Evolutionary conservation across 2,888 invertebrate species (phyloP).

Genomic region (Yponomeuta plumbellus): DNA sequence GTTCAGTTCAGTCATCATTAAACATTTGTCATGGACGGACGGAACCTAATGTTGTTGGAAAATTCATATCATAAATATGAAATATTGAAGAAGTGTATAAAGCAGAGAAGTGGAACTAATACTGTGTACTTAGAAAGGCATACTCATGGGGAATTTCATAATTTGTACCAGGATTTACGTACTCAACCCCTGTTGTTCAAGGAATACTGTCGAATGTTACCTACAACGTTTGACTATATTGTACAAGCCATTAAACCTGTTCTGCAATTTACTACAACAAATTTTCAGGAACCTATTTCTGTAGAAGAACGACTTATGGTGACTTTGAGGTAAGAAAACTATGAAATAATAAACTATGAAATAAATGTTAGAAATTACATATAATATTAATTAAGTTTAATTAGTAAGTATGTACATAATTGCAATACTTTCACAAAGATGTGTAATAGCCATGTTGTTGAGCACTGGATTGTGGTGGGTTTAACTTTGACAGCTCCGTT

Average conservation of each 20-base stretch:
- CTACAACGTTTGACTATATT: constrained; percentile 11
- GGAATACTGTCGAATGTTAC: constrained; percentile 11
- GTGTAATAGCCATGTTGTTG: constrained; percentile 24
- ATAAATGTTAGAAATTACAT: too few species aligned
- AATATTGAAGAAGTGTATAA: not conserved
- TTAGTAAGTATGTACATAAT: too few species aligned
- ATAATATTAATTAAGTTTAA: too few species aligned
- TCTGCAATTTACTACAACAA: too few species aligned
- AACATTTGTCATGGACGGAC: constrained; percentile 10
- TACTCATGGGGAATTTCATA: constrained; percentile 11
- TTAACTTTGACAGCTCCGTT: constrained; percentile 29
- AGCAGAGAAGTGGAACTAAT: constrained; percentile 5
- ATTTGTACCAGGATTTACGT: constrained; percentile 9
- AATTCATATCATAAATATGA: constrained; percentile 9
- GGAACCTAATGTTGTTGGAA: constrained; percentile 5
- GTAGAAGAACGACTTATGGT: too few species aligned
- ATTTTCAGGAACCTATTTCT: too few species aligned
- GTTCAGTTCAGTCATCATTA: not conserved
- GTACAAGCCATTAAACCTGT: constrained; percentile 8
- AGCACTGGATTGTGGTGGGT: constrained; percentile 22
- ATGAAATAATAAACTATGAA: too few species aligned
- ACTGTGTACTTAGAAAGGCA: constrained; percentile 8
- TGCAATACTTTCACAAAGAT: constrained; percentile 24
- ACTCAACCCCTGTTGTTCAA: constrained; percentile 8
- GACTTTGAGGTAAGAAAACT: too few species aligned